phyloP scores from a whole-genome alignment of 1,140 invertebrate genomes.

The Megalonaias nervosa region DNA sequence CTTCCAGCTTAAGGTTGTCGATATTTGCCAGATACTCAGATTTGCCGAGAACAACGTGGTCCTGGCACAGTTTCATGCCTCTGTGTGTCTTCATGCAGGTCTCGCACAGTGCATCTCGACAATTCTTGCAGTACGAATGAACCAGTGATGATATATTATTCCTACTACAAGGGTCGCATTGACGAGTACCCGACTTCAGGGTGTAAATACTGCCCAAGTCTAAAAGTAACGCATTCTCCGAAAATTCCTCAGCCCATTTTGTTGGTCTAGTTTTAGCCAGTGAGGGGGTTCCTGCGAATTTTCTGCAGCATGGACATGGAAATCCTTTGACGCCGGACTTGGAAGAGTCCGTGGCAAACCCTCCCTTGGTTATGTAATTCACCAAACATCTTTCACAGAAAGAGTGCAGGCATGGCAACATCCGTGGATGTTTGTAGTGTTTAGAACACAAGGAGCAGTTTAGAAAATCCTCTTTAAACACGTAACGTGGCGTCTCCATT shows the following conservation, averaged over 20 bases:
- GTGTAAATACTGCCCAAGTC: constrained; percentile 27
- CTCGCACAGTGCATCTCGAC: constrained; percentile 29
- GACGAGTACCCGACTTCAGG: constrained; percentile 17
- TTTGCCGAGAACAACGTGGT: constrained; percentile 15
- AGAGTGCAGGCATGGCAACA: constrained; percentile 37
- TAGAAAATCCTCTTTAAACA: constrained; percentile 24
- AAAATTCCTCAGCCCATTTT: constrained; percentile 28
- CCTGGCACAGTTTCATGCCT: constrained; percentile 18
- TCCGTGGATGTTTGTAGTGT: constrained; percentile 15
- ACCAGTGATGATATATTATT: constrained; percentile 18
- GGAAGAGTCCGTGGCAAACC: too few relatives aligned
- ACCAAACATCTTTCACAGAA: constrained; percentile 30
- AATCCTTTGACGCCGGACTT: constrained; percentile 20
- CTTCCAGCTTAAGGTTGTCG: constrained; percentile 26
- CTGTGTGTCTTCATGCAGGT: constrained; percentile 24
- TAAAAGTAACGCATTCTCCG: constrained; percentile 23
- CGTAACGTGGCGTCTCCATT: too few relatives aligned
- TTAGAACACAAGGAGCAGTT: constrained; percentile 31
- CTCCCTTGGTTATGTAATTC: constrained; percentile 12
- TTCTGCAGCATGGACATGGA: constrained; percentile 29
- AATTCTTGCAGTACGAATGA: constrained; percentile 31
- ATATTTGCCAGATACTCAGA: constrained; percentile 22
- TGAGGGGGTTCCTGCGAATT: constrained; percentile 25
- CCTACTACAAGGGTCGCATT: constrained; percentile 26
- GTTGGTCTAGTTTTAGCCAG: constrained; percentile 16